Conservation (phyloP, 2,888 invertebrate genomes). For the Athripsodes cinereus region DNA sequence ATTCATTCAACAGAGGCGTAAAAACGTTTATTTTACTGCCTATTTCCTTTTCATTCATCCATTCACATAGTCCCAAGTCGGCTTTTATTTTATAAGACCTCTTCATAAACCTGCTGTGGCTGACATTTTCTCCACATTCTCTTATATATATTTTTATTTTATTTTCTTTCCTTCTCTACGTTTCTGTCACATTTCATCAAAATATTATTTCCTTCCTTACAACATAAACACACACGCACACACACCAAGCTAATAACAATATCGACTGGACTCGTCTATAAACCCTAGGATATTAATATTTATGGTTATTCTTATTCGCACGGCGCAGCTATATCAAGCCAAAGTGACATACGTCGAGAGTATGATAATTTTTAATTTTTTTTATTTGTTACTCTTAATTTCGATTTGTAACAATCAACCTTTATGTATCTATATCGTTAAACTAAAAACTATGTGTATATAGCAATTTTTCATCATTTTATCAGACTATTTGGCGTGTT, state of each 20-base stretch:
- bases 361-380: too few relatives aligned
- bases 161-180: background rate
- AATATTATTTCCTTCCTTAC: slow-evolving; percentile 19
- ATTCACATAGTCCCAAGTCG: slow-evolving; percentile 18
- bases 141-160: background rate
- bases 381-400: too few relatives aligned
- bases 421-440: too few relatives aligned
- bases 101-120: slow-evolving; percentile 21
- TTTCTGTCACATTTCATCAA: slow-evolving; percentile 12
- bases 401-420: too few relatives aligned
- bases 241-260: too few relatives aligned
- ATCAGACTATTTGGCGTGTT: too few relatives aligned
- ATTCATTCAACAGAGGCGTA: background rate
- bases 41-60: slow-evolving; percentile 8
- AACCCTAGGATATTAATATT: too few relatives aligned
- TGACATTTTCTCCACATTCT: slow-evolving; percentile 21
- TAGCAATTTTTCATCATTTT: too few relatives aligned
- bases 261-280: slow-evolving; percentile 12
- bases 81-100: slow-evolving; percentile 25
- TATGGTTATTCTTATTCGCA: too few relatives aligned
- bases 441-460: too few relatives aligned
- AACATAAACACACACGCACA: slow-evolving; percentile 6
- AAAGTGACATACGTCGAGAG: too few relatives aligned
- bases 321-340: too few relatives aligned
- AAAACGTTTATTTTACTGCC: slow-evolving; percentile 18